phyloP scores from a whole-genome alignment of 2,888 invertebrate genomes.

The Boloria euphrosyne region DNA sequence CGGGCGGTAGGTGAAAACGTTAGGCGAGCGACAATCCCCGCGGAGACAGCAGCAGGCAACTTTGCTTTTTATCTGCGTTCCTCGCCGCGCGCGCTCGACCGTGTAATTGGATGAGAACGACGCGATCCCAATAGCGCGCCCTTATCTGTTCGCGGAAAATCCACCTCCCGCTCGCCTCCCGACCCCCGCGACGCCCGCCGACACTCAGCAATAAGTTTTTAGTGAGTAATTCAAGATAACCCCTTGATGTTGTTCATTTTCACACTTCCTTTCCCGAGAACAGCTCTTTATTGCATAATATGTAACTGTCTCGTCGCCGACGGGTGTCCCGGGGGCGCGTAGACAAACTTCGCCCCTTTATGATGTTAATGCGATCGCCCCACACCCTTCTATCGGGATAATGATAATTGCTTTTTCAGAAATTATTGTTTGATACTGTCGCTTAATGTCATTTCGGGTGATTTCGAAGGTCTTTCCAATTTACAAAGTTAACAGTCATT shows the following conservation, averaged over 20 bases:
- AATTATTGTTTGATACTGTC: constrained; percentile 82
- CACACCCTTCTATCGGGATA: constrained; percentile 77
- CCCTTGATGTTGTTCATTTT: constrained; percentile 83
- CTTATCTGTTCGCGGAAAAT: constrained; percentile 82
- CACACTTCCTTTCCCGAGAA: constrained; percentile 83
- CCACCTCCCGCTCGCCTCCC: constrained; percentile 53
- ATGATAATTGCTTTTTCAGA: constrained; percentile 81
- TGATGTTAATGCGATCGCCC: constrained; percentile 80
- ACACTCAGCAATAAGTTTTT: constrained; percentile 78
- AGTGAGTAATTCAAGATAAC: constrained; percentile 83
- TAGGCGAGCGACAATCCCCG: constrained; percentile 78
- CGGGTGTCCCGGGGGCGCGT: constrained; percentile 74
- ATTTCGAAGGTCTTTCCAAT: constrained; percentile 49
- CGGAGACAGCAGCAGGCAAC: constrained; percentile 73
- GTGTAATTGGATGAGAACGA: constrained; percentile 83
- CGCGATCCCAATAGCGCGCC: constrained; percentile 81
- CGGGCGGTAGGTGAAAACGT: constrained; percentile 74
- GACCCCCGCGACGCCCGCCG: constrained; percentile 53
- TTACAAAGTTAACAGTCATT: constrained; percentile 63
- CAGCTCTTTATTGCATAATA: constrained; percentile 82
- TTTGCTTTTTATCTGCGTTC: constrained; percentile 76
- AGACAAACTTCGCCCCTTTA: constrained; percentile 76
- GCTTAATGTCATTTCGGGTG: constrained; percentile 63
- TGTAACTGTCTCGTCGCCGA: constrained; percentile 79
- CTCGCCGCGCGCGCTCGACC: constrained; percentile 79